phyloP scores from a whole-genome alignment of 2,888 invertebrate species.

The Linhomoeus sp. region DNA sequence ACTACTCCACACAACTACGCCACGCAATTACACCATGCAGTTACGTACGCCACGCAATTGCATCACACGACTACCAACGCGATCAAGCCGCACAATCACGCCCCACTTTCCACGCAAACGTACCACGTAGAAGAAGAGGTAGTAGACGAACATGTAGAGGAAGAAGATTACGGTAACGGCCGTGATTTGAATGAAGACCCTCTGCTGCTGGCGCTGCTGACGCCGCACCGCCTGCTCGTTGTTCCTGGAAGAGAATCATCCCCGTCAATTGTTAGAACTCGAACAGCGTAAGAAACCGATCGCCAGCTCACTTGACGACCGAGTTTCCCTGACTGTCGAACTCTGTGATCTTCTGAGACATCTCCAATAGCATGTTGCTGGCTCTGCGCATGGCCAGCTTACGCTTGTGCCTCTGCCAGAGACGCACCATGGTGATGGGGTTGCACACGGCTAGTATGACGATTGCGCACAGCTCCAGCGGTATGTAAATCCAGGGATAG shows the following conservation, averaged over 20 bases:
- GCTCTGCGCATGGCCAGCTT: slow-evolving; percentile 14
- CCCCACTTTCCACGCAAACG: slow-evolving; percentile 11
- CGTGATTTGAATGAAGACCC: slow-evolving; percentile 21
- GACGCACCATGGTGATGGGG: slow-evolving; percentile 22
- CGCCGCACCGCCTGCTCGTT: slow-evolving; percentile 18
- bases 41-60: too few species aligned
- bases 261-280: too few species aligned
- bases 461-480: slow-evolving; percentile 14
- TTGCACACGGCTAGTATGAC: slow-evolving; percentile 13
- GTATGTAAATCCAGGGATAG: slow-evolving; percentile 3
- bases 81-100: too few species aligned
- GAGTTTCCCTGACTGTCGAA: too few species aligned
- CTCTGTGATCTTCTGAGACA: slow-evolving; percentile 17
- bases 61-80: too few species aligned
- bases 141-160: slow-evolving; percentile 23
- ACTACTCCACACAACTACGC: too few species aligned
- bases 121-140: slow-evolving; percentile 21
- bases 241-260: too few species aligned
- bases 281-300: too few species aligned
- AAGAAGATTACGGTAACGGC: slow-evolving; percentile 25
- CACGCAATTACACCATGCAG: too few species aligned
- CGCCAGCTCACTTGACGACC: too few species aligned
- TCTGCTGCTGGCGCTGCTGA: slow-evolving; percentile 21
- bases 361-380: slow-evolving; percentile 21
- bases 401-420: slow-evolving; percentile 21